phyloP scores from a whole-genome alignment of 1,140 invertebrate genomes.

The Telenomus remus region DNA sequence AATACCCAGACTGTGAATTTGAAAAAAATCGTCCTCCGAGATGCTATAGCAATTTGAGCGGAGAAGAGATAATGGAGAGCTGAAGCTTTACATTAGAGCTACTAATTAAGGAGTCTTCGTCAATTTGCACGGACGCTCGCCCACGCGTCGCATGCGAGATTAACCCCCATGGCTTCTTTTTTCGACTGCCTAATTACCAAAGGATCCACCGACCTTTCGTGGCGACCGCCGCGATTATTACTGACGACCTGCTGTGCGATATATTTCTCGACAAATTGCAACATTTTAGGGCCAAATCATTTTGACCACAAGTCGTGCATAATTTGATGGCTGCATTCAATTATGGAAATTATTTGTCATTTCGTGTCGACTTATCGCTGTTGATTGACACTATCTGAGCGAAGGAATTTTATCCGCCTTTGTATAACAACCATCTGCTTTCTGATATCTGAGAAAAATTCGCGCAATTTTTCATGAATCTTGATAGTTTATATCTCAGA shows the following conservation, averaged over 20 bases:
- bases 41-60: constrained; percentile 26
- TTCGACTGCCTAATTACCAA: constrained; percentile 68
- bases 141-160: constrained; percentile 60
- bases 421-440: too few species aligned
- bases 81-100: constrained; percentile 35
- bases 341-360: too few species aligned
- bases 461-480: neutral
- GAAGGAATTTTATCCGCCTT: too few species aligned
- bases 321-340: too few species aligned
- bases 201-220: constrained; percentile 62
- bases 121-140: constrained; percentile 65
- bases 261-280: constrained; percentile 41
- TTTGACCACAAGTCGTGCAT: too few species aligned
- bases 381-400: too few species aligned
- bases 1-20: too few species aligned
- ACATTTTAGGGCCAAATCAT: constrained; percentile 39
- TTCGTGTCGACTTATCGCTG: too few species aligned
- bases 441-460: neutral
- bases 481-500: neutral
- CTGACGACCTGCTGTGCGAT: constrained; percentile 48
- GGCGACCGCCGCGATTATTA: constrained; percentile 35
- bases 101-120: constrained; percentile 68
- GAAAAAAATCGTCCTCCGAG: constrained; percentile 6
- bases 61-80: constrained; percentile 53
- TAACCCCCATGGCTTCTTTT: constrained; percentile 63